Evolutionary conservation across 2,797 vertebrate species (phyloP), one percentile per base, ranked within the genome.

Genomic region (Rallus crepitans): DNA sequence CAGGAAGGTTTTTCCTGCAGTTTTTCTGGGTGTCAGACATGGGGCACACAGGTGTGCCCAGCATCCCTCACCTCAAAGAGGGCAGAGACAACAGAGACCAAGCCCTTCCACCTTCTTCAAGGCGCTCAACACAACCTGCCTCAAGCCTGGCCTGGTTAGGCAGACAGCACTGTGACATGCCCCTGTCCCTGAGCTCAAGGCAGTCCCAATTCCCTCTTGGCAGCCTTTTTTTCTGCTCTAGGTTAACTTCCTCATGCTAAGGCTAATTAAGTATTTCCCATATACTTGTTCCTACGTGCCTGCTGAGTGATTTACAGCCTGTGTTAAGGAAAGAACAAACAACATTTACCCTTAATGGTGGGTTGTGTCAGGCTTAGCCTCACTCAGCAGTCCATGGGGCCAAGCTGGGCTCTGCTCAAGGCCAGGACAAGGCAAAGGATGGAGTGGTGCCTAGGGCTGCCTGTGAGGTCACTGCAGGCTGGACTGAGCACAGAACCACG

Each of bases 371-470:
- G 66, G 55, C 55, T 35, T 20, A 55, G 33, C 28, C 40, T 73
- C 12, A 1, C 11, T 28, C 53, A 17, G 40, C 30, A 5, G 24
- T 40, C 59, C 40, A 47, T 0, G 0, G 12, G 24, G 19, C 55
- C 16, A 35, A 45, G 64, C 17, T 35, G n/a, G 48, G 50, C 47
- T 59, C 65, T 45, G 31, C 33, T 57, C 5, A 3, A 8, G 31
- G n/a, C 57, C 9, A 3, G 11, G 42, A 8, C 21, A 90, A 70
- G 37, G 56, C 17, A 57, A 21, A 42, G 20, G 55, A 33, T 4
- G 12, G 20, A 24, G 3, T 2, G 37, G 37, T 17, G 27, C 11
- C 30, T 14, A 71, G 50, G 33, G 37, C 25, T 12, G 30, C 3
- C 25, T 9, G 19, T 1, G 19, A 57, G 24, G 40, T 79, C 45